Evolutionary conservation across 1,140 invertebrate genomes (phyloP).

Genomic region (Saxidomus purpurata): DNA sequence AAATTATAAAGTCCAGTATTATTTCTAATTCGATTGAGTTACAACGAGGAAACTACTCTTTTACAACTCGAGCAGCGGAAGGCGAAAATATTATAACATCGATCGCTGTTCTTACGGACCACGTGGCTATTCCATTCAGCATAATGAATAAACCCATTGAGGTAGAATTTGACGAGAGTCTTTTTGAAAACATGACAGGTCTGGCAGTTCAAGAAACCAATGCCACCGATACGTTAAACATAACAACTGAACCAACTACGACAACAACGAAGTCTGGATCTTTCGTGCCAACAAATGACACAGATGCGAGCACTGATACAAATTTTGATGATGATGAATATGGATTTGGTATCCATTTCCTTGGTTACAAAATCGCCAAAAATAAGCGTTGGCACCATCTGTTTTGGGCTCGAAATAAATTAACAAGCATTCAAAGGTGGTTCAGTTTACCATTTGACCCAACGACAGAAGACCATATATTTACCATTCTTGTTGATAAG

Average conservation of each 20-base stretch:
- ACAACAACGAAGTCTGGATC: background rate
- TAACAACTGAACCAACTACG: background rate
- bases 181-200: constrained; percentile 40
- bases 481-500: background rate
- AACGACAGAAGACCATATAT: background rate
- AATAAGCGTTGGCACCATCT: constrained; percentile 37
- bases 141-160: constrained; percentile 28
- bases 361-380: constrained; percentile 22
- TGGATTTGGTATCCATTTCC: constrained; percentile 27
- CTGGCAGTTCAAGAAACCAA: background rate
- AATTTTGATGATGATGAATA: background rate
- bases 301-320: background rate
- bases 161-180: background rate
- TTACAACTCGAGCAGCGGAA: background rate
- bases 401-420: constrained; percentile 51
- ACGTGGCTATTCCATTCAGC: background rate
- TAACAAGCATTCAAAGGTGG: background rate
- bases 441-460: background rate
- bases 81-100: constrained; percentile 19
- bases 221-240: background rate
- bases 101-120: background rate
- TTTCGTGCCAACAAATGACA: background rate
- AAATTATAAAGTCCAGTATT: constrained; percentile 15
- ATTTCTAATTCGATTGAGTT: background rate
- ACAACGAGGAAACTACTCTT: constrained; percentile 14